phyloP scores from a whole-genome alignment of 35 echinoderm and acorn worm genomes.

The Patiria miniata region DNA sequence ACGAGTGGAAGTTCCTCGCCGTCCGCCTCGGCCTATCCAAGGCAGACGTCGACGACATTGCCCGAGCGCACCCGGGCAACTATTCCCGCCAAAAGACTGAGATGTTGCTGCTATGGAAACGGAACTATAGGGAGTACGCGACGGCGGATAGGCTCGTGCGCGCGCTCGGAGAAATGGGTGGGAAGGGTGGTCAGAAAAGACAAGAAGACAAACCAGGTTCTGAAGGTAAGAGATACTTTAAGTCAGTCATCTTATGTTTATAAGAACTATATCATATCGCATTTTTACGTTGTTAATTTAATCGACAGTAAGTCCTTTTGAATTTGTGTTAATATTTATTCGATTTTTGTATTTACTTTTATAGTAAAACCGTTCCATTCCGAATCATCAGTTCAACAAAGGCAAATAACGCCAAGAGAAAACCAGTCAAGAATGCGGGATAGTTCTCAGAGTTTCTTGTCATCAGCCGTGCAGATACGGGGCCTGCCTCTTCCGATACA shows the following conservation, averaged over 20 bases:
- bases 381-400: too few relatives aligned
- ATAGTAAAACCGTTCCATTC: too few relatives aligned
- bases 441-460: slow-evolving; percentile 2
- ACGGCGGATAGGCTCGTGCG: slow-evolving; percentile 38
- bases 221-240: too few relatives aligned
- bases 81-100: slow-evolving; percentile 39
- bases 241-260: too few relatives aligned
- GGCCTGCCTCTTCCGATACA: not conserved
- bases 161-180: slow-evolving; percentile 7
- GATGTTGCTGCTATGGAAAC: slow-evolving; percentile 31
- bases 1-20: slow-evolving; percentile 26
- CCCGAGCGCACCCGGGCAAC: slow-evolving; percentile 13
- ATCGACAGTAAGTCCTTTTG: too few relatives aligned
- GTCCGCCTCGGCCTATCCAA: slow-evolving; percentile 21
- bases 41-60: slow-evolving; percentile 35
- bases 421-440: too few relatives aligned
- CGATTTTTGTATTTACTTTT: too few relatives aligned
- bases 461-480: not conserved
- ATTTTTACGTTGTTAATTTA: too few relatives aligned
- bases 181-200: not conserved
- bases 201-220: not conserved
- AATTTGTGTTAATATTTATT: too few relatives aligned
- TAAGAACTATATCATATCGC: too few relatives aligned
- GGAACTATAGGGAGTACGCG: slow-evolving; percentile 38
- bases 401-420: too few relatives aligned